Evolutionary conservation across 2,113 vertebrate species (phyloP).

Genomic region (Pandion haliaetus): DNA sequence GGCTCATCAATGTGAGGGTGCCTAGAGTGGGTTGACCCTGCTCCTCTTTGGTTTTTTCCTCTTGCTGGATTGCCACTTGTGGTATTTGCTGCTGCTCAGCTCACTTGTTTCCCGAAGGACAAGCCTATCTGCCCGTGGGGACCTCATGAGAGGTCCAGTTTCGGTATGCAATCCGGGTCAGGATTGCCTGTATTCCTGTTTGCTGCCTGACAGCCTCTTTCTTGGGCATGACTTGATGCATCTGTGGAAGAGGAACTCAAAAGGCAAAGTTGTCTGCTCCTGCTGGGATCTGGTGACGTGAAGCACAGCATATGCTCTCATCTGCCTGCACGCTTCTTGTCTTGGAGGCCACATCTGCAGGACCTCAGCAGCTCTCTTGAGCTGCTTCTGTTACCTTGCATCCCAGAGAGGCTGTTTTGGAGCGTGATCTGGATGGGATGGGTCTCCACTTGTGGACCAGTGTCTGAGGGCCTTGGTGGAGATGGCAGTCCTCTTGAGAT

Average conservation of each 20-base stretch:
- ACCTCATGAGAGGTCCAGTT: background rate
- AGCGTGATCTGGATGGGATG: background rate
- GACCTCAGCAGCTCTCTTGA: background rate
- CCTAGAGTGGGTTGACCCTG: background rate
- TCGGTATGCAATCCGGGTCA: background rate
- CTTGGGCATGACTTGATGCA: background rate
- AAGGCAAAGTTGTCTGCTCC: background rate
- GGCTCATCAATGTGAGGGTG: background rate
- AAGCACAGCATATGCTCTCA: rapidly evolving
- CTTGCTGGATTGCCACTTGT: background rate
- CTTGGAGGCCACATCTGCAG: background rate
- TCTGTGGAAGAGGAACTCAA: background rate
- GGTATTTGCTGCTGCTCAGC: background rate
- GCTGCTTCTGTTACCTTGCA: background rate
- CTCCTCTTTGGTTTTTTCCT: background rate
- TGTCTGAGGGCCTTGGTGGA: background rate
- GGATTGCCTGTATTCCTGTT: background rate
- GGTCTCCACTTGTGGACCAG: background rate
- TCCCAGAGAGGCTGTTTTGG: background rate
- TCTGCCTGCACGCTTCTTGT: background rate
- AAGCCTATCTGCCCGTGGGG: background rate
- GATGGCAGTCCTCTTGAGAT: background rate
- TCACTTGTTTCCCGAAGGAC: background rate
- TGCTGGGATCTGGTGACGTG: background rate
- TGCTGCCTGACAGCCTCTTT: background rate